phyloP scores from a whole-genome alignment of 1,140 invertebrate species.

The Hypothenemus hampei region DNA sequence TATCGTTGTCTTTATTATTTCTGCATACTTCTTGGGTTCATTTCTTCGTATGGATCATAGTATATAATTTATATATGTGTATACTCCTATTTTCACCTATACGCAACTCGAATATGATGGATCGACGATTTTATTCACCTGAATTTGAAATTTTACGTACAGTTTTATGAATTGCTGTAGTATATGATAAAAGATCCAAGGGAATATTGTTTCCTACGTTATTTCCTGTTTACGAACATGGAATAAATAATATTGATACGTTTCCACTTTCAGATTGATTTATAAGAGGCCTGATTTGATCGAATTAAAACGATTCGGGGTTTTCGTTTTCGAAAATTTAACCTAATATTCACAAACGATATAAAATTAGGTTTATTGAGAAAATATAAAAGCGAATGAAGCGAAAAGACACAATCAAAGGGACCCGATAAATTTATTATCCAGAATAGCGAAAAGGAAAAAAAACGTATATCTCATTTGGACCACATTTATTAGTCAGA shows the following conservation, averaged over 20 bases:
- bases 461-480: constrained; percentile 1
- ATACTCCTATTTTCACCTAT: constrained; percentile 2
- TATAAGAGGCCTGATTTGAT: no score
- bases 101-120: no score
- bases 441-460: constrained; percentile 6
- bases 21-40: background rate
- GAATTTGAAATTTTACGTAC: no score
- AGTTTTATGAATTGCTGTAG: no score
- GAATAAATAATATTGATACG: no score
- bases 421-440: constrained; percentile 16
- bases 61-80: background rate
- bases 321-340: background rate
- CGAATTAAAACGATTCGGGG: no score
- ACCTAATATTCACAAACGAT: constrained; percentile 16
- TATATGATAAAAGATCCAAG: no score
- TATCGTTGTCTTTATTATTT: background rate
- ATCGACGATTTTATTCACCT: no score
- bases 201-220: no score
- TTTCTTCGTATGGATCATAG: background rate
- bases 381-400: constrained; percentile 22
- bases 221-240: no score
- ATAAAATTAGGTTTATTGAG: constrained; percentile 16
- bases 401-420: constrained; percentile 19
- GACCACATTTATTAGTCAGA: constrained; percentile 16
- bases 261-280: no score